Base-by-base conservation (phyloP, 2,888 invertebrate genomes). In the Sarcophaga carnaria region DNA sequence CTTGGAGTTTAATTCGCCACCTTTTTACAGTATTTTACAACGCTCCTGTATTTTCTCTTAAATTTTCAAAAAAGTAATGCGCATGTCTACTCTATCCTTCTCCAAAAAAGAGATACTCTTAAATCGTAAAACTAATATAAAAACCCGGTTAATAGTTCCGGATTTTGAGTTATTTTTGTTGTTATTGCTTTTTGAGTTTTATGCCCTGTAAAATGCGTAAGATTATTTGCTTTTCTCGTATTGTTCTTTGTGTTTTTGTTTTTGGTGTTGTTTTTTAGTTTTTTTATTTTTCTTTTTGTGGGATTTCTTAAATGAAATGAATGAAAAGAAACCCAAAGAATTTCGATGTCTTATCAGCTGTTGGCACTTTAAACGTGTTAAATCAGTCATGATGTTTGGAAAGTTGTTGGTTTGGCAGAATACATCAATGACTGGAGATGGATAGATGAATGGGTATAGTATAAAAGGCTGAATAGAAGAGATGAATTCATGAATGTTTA, bases 141-240 rank as follows among this genome's bases (percentile, higher is more conserved):
- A 59, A 70, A 83, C 67, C 69, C 63, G 79, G 74, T 69, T 83
- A 70, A 54, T 54, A 59, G 74, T 79, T 83, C 22, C 69, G 45
- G 69, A n/a, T 64, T 63, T 37, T 37, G 2, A 37, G 37, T 37
- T 37, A 10, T 8, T 37, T 67, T 14, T 66, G 37, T 37, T 66
- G 2, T 66, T 64, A 8, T 64, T 12, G 4, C 14, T 37, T 22
- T 8, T 49, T 79, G 66, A 2, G 37, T 37, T 37, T 10, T 37
- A 37, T 37, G 74, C 83, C 83, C 79, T 83, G 69, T 17, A 72
- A 78, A 78, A 75, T 69, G 83, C 67, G 62, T 83, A 69, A 72
- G 20, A 64, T 67, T 25, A 45, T 25, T 25, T 79, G 22, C 22
- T 22, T 22, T 22, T 22, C 22, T 14, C 4, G 1, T 54, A 54